Evolutionary conservation across 2,888 invertebrate genomes (phyloP).

Genomic region (Drosophila tanythrix): DNA sequence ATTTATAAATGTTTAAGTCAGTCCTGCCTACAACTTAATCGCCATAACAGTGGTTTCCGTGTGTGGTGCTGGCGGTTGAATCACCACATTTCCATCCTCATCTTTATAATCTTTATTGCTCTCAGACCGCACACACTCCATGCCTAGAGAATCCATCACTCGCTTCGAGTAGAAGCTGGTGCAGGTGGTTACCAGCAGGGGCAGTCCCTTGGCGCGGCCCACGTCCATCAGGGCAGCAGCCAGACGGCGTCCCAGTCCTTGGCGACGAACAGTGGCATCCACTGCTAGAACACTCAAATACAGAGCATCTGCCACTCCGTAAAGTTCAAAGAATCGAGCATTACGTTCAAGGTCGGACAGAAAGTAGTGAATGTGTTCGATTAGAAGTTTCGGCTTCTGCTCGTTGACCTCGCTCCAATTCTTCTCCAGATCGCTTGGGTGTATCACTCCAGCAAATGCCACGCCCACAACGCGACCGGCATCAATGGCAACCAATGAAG

Average conservation of each 20-base stretch:
- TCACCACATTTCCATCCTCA: conserved; percentile 51
- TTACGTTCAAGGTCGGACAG: conserved; percentile 61
- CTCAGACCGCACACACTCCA: conserved; percentile 59
- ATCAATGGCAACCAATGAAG: conserved; percentile 54
- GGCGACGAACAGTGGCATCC: conserved; percentile 52
- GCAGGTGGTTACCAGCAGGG: conserved; percentile 65
- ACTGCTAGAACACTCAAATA: conserved; percentile 61
- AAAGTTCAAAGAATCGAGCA: conserved; percentile 61
- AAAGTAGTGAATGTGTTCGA: conserved; percentile 60
- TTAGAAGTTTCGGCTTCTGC: conserved; percentile 16
- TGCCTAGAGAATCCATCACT: conserved; percentile 58
- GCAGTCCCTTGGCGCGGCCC: conserved; percentile 57
- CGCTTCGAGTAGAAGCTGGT: conserved; percentile 71
- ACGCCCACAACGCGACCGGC: conserved; percentile 54
- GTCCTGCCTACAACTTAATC: conserved; percentile 30
- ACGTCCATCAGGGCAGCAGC: conserved; percentile 57
- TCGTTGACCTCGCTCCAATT: conserved; percentile 30
- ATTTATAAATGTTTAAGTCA: neutral
- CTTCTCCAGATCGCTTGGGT: conserved; percentile 39
- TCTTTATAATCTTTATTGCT: conserved; percentile 66
- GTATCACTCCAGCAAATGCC: conserved; percentile 32
- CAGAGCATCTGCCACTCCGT: conserved; percentile 44
- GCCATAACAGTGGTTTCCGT: conserved; percentile 50
- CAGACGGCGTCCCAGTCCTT: conserved; percentile 67
- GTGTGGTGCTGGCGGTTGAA: conserved; percentile 70